Evolutionary conservation across 2,888 invertebrate species (phyloP).

Genomic region (Scaptomyza caliginosa): DNA sequence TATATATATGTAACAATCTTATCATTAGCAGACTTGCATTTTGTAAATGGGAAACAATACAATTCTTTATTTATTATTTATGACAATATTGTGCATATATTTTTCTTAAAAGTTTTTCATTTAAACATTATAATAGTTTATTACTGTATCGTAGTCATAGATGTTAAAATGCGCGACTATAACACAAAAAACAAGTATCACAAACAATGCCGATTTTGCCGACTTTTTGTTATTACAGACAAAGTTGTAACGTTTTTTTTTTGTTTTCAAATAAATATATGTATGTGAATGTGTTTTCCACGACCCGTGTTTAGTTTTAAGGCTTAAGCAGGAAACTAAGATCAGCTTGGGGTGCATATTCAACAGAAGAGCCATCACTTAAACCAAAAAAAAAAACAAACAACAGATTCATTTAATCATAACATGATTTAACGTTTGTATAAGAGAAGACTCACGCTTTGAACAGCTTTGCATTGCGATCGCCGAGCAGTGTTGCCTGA

Average conservation of each 20-base stretch:
- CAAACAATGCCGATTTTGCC: constrained; percentile 18
- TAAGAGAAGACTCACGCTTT: constrained; percentile 86
- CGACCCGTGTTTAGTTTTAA: neutral
- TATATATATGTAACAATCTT: neutral
- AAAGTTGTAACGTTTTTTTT: constrained; percentile 1
- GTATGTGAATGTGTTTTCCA: constrained; percentile 27
- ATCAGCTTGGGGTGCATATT: constrained; percentile 86
- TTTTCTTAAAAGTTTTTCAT: constrained; percentile 9
- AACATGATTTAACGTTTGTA: too few species aligned
- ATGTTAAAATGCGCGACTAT: constrained; percentile 1
- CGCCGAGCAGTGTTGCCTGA: constrained; percentile 87
- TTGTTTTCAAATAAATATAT: constrained; percentile 20
- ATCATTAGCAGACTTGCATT: constrained; percentile 1
- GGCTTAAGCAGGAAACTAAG: constrained; percentile 85
- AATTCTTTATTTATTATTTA: constrained; percentile 21
- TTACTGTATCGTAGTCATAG: constrained; percentile 32
- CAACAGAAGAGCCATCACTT: constrained; percentile 85
- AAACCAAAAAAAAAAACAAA: constrained; percentile 70
- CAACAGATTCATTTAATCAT: neutral
- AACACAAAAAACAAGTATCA: constrained; percentile 5
- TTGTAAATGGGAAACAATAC: neutral
- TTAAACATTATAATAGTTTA: neutral
- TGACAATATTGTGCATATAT: constrained; percentile 13
- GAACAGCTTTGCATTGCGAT: constrained; percentile 88
- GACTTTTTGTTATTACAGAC: constrained; percentile 27